A percentile compares a stretch with the other conserved stretches of the same genome.
These are phyloP conservation scores for Pyrgus malvae DNA, from an alignment of 2,888 invertebrate species.

Conservation along the genomic window DNA sequence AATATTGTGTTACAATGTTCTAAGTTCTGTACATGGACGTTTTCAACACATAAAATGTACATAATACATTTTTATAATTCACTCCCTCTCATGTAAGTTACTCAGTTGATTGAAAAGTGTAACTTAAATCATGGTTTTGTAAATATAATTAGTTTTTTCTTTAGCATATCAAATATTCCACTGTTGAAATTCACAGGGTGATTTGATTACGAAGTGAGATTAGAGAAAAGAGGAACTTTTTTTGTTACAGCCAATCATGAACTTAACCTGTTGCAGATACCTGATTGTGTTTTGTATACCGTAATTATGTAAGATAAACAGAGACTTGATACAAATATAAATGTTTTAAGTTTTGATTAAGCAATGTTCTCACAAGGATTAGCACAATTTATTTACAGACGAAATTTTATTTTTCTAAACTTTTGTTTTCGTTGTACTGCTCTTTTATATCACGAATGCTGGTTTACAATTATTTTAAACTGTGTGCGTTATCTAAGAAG, in stretches of 20 bases:
- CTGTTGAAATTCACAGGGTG: slow-evolving; percentile 54
- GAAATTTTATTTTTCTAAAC: slow-evolving; percentile 42
- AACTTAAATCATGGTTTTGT: slow-evolving; percentile 30
- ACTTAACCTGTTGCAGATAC: slow-evolving; percentile 7
- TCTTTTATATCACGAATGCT: slow-evolving; percentile 3
- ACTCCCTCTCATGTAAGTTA: slow-evolving; percentile 11
- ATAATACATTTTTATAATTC: slow-evolving; percentile 13
- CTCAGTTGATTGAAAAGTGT: slow-evolving; percentile 13
- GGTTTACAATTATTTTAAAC: too few relatives aligned
- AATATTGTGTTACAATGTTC: too few relatives aligned
- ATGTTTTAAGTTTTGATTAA: too few relatives aligned
- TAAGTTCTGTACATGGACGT: slow-evolving; percentile 11
- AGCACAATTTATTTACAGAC: slow-evolving; percentile 45
- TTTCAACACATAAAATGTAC: slow-evolving; percentile 17
- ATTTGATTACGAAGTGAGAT: slow-evolving; percentile 56
- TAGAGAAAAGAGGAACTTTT: slow-evolving; percentile 31
- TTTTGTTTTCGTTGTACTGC: slow-evolving; percentile 23
- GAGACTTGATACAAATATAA: too few relatives aligned
- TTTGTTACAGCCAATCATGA: slow-evolving; percentile 14
- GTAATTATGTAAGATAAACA: background rate
- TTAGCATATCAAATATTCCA: slow-evolving; percentile 44
- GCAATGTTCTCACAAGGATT: slow-evolving; percentile 38
- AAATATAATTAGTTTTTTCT: slow-evolving; percentile 35
- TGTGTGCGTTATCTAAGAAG: too few relatives aligned
- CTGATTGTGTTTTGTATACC: background rate